Base-by-base conservation (phyloP, 2,888 invertebrate genomes). In the Pogonocherus hispidulus region DNA sequence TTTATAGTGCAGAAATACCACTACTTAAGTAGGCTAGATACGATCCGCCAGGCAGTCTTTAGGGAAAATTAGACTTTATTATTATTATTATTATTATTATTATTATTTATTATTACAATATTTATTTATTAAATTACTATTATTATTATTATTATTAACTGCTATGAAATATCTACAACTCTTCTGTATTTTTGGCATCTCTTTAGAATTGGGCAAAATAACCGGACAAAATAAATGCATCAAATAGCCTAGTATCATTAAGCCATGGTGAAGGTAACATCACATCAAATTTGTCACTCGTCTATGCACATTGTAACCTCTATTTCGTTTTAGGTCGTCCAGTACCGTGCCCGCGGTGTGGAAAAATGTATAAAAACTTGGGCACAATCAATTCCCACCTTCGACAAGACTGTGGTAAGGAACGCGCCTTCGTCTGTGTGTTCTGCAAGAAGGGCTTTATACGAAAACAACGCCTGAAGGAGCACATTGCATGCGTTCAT, bases 321-420 rank as follows among this genome's bases (percentile, higher is more conserved):
- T 8, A 4, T 20, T 16, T 16, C 37, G 63, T 64, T 52, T 27
- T 22, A 63, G 67, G 3, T n/a, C n/a, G n/a, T 32, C 8, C 47
- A 3, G 16, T 59, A 20, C 44, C 19, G n/a, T 76, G 76, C 52
- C 71, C 72, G 6, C 66, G 66, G 23, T 78, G 78, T 51, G 22
- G 68, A 18, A 76, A 72, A 67, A 27, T 49, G 20, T 78, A 78
- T 67, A 78, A 78, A 56, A 76, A 77, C 37, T 41, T 62, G 16
- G 67, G 71, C 20, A 71, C 70, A 6, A 47, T 78, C 8, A 65
- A 70, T 19, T 65, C 72, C 2, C 78, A 78, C 59, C 37, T 69
- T 11, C 66, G 57, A 1, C 72, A 74, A 27, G 78, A 78, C 57
- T 78, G 78, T 44, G 74, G 75, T n/a, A 75, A 74, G 62, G 68